A percentile compares a stretch with the other conserved stretches of the same genome.
These are phyloP conservation scores for Monodelphis domestica DNA, from an alignment of 2,797 vertebrate genomes.

Conservation along the genomic window DNA sequence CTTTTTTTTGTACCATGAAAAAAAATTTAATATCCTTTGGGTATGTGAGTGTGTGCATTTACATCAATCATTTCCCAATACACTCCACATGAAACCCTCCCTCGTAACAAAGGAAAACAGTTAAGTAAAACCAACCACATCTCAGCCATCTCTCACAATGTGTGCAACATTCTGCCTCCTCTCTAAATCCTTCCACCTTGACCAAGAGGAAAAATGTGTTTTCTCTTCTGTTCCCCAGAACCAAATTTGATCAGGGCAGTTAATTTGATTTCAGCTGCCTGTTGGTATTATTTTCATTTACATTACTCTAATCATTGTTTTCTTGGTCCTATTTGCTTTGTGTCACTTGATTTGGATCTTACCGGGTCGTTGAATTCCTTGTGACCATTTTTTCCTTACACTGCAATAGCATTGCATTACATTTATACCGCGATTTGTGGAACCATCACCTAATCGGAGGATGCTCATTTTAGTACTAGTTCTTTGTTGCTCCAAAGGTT, in stretches of 20 bases:
- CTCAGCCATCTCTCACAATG: not conserved
- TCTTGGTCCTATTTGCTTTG: not conserved
- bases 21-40: not conserved
- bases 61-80: not conserved
- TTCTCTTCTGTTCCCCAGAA: not conserved
- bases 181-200: not conserved
- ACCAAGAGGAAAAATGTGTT: not conserved
- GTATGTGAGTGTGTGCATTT: not conserved
- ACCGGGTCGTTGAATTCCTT: not conserved
- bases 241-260: not conserved
- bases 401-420: no score
- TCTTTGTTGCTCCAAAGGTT: not conserved
- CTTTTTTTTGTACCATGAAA: not conserved
- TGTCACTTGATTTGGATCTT: not conserved
- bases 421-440: not conserved
- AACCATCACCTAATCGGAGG: not conserved
- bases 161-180: not conserved
- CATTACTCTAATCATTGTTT: no score
- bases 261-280: not conserved
- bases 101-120: not conserved
- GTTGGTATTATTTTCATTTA: not conserved
- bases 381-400: not conserved
- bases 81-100: not conserved
- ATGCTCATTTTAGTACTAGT: not conserved
- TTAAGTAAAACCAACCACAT: not conserved